Percentiles rank a stretch among this genome's conserved stretches.
These are phyloP conservation scores for Chloropsis cyanopogon DNA, from an alignment of 2,113 vertebrate genomes.

Conservation along the genomic window DNA sequence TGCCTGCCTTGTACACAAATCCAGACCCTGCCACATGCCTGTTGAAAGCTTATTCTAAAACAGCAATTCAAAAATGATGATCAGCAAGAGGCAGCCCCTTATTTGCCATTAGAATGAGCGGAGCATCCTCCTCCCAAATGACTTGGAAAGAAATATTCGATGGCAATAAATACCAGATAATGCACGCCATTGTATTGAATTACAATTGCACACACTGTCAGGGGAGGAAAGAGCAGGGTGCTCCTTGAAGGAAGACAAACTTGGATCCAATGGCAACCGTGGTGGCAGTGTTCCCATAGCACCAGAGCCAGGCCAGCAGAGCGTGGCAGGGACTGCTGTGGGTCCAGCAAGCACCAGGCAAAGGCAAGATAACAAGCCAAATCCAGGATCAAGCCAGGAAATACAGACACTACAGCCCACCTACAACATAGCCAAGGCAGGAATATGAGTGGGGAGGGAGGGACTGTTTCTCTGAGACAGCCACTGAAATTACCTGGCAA, in stretches of 20 bases:
- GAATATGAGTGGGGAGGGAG: neutral
- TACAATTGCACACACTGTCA: neutral
- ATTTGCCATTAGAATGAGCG: neutral
- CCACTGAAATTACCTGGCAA: neutral
- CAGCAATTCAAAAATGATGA: neutral
- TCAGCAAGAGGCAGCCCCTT: neutral
- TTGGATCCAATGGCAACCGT: rapidly evolving
- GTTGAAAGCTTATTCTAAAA: neutral
- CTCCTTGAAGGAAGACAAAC: neutral
- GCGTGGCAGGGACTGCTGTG: rapidly evolving
- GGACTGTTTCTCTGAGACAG: neutral
- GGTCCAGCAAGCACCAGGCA: neutral
- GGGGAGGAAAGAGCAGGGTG: neutral
- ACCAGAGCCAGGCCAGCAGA: neutral
- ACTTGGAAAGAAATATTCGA: neutral
- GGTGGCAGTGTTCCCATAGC: neutral
- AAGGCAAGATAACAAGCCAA: neutral
- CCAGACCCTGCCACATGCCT: neutral
- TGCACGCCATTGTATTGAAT: neutral
- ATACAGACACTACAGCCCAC: neutral
- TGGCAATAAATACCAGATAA: neutral
- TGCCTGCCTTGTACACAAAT: neutral
- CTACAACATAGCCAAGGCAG: neutral
- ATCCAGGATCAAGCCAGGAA: neutral
- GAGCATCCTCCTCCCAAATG: neutral